Percentiles rank a stretch among this genome's conserved stretches.
Evolutionary conservation across 30 jellyfish, hydroid and myxozoan genomes (phyloP).

Genomic region (Hydractinia symbiolongicarpus): DNA sequence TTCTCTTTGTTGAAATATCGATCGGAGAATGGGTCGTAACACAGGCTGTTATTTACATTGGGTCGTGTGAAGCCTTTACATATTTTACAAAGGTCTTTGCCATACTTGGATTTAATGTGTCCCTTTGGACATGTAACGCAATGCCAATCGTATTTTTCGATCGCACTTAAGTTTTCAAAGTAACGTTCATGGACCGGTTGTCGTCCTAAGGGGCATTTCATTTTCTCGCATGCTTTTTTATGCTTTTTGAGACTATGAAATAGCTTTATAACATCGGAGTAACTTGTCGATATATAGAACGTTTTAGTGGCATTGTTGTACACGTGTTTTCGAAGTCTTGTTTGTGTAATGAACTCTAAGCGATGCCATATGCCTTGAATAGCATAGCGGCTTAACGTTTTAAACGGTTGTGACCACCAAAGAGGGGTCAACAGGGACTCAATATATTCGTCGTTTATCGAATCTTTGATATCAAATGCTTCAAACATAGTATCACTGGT

Average conservation of each 20-base stretch:
- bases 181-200: neutral
- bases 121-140: neutral
- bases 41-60: neutral
- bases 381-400: neutral
- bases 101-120: neutral
- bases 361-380: neutral
- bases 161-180: neutral
- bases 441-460: neutral
- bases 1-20: neutral
- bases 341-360: neutral
- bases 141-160: neutral
- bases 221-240: neutral
- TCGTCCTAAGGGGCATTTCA: neutral
- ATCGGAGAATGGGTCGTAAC: neutral
- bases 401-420: conserved; percentile 12
- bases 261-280: neutral
- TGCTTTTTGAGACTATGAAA: neutral
- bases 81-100: neutral
- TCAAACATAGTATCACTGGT: neutral
- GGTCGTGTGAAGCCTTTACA: neutral
- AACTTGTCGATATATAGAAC: neutral
- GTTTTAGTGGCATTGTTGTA: neutral
- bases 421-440: conserved; percentile 5
- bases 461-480: neutral
- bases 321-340: neutral